Evolutionary conservation across 2,797 vertebrate genomes (phyloP).

Genomic region (Hoplostethus mediterraneus): DNA sequence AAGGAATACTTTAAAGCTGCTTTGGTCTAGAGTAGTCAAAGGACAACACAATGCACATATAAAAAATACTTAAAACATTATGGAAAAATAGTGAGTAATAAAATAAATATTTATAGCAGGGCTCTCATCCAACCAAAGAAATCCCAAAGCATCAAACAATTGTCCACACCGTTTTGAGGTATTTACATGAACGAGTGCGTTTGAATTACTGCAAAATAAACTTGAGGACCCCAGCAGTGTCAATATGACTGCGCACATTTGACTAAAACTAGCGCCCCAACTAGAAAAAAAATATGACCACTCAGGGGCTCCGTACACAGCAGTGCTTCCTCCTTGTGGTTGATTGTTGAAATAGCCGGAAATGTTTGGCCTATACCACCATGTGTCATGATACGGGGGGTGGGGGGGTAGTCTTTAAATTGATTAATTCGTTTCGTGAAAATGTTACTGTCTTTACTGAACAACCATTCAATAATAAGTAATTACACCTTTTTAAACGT

Average conservation of each 20-base stretch:
- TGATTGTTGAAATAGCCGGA: not conserved
- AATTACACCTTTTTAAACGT: not conserved
- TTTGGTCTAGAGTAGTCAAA: conserved; percentile 9
- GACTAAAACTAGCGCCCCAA: no score
- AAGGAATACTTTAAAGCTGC: not conserved
- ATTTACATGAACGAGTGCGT: not conserved
- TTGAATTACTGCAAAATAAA: conserved; percentile 38
- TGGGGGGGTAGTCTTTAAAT: not conserved
- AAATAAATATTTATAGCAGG: no score
- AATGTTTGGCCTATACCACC: conserved; percentile 43
- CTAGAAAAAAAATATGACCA: no score
- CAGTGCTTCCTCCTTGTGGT: conserved; percentile 36
- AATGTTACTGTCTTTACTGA: accelerated
- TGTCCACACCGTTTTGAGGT: no score
- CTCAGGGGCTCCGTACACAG: no score
- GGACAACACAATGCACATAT: not conserved
- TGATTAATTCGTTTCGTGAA: not conserved
- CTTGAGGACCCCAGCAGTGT: conserved; percentile 12
- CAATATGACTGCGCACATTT: not conserved
- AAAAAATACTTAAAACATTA: no score
- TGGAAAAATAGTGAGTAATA: no score
- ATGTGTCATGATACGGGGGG: not conserved
- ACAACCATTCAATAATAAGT: not conserved
- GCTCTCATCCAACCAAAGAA: not conserved
- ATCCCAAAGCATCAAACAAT: no score